Evolutionary conservation across 2,888 invertebrate genomes (phyloP), one percentile per base, ranked within the genome.

Genomic region (Matsumyia berberina): DNA sequence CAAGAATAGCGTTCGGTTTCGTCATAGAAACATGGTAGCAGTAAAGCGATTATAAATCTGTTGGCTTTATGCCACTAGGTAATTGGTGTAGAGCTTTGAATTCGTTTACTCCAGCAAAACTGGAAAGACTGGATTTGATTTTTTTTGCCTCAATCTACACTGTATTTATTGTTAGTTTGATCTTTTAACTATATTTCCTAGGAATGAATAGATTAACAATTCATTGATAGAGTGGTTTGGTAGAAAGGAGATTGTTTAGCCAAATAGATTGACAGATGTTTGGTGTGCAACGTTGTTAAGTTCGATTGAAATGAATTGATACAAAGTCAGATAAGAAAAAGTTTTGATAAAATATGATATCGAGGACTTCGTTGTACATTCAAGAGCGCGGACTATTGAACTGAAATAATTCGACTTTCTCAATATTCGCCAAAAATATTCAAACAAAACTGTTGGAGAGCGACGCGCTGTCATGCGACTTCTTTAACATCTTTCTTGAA

Each of bases 121-220:
- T 70, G 69, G 83, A 73, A 74, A 58, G 57, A 85, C 83, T 9
- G 44, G 83, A 39, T 67, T 29, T 19, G n/a, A 15, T 35, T 37
- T 39, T 17, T 46, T 69, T 60, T 57, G 46, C 5, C 12, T 37
- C 69, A 42, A 46, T 64, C 5, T 57, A 24, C 53, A 29, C 12
- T 15, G n/a, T 57, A 69, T 62, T 82, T 60, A 82, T 66, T 72
- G 66, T 44, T 24, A 19, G 55, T 66, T 62, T 24, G 35, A 37
- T 44, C 5, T 15, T 37, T 12, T 42, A 51, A 62, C 62, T 46
- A 57, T 46, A 57, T 72, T 78, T 82, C 78, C 72, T 72, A 49
- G 58, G 31, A 66, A 46, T 58, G 42, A 64, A 74, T 73, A 53
- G 53, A 64, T 62, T 64, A 64, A 24, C 53, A 62, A 73, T 73